Percentiles rank a stretch among this genome's conserved stretches.
Conservation (phyloP, 2,113 vertebrate species). For the Chloropsis hardwickii region DNA sequence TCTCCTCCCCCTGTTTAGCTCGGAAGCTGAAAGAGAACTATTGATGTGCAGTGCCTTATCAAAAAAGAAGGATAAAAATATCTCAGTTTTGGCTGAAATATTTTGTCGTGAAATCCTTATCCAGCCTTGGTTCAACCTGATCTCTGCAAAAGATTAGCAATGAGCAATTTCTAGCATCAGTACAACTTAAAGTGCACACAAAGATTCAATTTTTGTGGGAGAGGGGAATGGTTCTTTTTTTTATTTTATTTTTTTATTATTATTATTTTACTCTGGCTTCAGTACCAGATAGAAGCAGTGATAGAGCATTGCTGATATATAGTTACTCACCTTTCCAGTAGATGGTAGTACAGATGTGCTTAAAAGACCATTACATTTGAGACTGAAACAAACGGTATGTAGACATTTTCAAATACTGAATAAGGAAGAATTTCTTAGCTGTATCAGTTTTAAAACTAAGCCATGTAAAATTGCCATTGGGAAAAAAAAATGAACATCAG, state of each 20-base stretch:
- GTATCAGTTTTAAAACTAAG: slow-evolving; percentile 28
- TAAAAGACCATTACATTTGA: slow-evolving; percentile 40
- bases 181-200: neutral
- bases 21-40: neutral
- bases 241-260: fast-evolving
- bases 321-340: slow-evolving; percentile 76
- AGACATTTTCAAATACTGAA: slow-evolving; percentile 20
- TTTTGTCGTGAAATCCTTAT: neutral
- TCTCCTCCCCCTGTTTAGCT: neutral
- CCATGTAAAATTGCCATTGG: neutral
- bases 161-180: neutral
- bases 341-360: slow-evolving; percentile 77
- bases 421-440: neutral
- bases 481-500: neutral
- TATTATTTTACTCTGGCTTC: neutral
- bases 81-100: neutral
- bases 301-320: slow-evolving; percentile 53
- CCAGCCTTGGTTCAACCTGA: neutral
- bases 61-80: neutral
- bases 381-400: slow-evolving; percentile 16
- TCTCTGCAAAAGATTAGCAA: neutral
- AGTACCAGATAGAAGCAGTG: neutral
- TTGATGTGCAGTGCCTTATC: neutral
- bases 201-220: neutral
- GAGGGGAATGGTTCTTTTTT: neutral